Evolutionary conservation across 2,888 invertebrate genomes (phyloP).

Genomic region (Scelioninae gen. 1): DNA sequence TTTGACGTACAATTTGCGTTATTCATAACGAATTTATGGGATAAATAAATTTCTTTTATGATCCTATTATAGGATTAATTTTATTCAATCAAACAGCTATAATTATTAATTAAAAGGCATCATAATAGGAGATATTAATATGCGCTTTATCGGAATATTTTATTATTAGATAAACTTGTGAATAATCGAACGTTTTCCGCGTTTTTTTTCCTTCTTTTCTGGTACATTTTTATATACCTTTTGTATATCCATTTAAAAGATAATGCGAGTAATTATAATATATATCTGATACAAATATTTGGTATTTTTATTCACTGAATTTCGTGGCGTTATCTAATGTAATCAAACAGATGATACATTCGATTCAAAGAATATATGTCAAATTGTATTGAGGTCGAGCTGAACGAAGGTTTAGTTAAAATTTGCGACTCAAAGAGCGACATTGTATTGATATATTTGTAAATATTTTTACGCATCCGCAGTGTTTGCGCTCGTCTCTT

Average conservation of each 20-base stretch:
- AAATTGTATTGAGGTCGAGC: slow-evolving; percentile 12
- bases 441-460: slow-evolving; percentile 51
- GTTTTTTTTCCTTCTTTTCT: background rate
- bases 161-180: slow-evolving; percentile 13
- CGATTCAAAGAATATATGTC: slow-evolving; percentile 13
- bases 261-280: slow-evolving; percentile 3
- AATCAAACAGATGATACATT: background rate
- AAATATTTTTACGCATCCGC: slow-evolving; percentile 52
- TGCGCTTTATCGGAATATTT: background rate
- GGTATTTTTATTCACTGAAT: background rate
- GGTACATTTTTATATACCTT: background rate
- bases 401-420: slow-evolving; percentile 19
- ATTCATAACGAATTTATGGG: background rate
- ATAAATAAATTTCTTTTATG: slow-evolving; percentile 17
- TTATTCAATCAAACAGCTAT: slow-evolving; percentile 2
- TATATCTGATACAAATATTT: slow-evolving; percentile 8
- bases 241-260: background rate
- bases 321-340: background rate
- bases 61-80: slow-evolving; percentile 10
- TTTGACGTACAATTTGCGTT: background rate
- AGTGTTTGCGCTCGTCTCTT: slow-evolving; percentile 52
- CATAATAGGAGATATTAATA: no score
- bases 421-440: slow-evolving; percentile 18
- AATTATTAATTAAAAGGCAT: slow-evolving; percentile 10
- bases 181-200: no score